Evolutionary conservation across 1,140 invertebrate species (phyloP).

Genomic region (Choristoneura fumiferana): DNA sequence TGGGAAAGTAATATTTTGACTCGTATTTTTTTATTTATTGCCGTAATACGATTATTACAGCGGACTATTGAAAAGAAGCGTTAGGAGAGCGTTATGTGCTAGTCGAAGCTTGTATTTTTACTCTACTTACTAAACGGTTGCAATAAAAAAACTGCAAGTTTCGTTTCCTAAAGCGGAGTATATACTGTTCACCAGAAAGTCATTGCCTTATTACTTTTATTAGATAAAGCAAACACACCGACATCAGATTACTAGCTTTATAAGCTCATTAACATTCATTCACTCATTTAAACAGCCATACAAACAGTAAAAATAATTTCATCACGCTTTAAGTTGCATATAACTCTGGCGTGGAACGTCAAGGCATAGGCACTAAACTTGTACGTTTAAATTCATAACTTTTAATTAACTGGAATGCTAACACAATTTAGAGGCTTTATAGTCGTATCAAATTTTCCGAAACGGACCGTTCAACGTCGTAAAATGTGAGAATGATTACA

Average conservation of each 20-base stretch:
- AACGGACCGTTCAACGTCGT: slow-evolving; percentile 67
- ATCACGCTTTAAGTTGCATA: slow-evolving; percentile 42
- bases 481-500: slow-evolving; percentile 75
- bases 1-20: slow-evolving; percentile 41
- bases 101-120: too few relatives aligned
- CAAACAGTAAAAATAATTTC: slow-evolving; percentile 44
- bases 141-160: too few relatives aligned
- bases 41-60: slow-evolving; percentile 45
- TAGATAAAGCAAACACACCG: too few relatives aligned
- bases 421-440: slow-evolving; percentile 70
- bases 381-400: slow-evolving; percentile 72
- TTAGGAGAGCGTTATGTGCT: slow-evolving; percentile 18
- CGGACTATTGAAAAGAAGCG: slow-evolving; percentile 26
- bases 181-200: too few relatives aligned
- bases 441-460: slow-evolving; percentile 72
- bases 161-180: too few relatives aligned
- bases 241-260: too few relatives aligned
- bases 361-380: slow-evolving; percentile 40
- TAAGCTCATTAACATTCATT: too few relatives aligned
- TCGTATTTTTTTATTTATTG: slow-evolving; percentile 42
- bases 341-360: slow-evolving; percentile 41
- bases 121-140: too few relatives aligned
- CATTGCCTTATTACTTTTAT: too few relatives aligned
- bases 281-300: slow-evolving; percentile 25
- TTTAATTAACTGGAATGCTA: slow-evolving; percentile 73